These are phyloP conservation scores for Temnothorax nylanderi DNA, from an alignment of 1,140 invertebrate genomes.

Conservation along the genomic window DNA sequence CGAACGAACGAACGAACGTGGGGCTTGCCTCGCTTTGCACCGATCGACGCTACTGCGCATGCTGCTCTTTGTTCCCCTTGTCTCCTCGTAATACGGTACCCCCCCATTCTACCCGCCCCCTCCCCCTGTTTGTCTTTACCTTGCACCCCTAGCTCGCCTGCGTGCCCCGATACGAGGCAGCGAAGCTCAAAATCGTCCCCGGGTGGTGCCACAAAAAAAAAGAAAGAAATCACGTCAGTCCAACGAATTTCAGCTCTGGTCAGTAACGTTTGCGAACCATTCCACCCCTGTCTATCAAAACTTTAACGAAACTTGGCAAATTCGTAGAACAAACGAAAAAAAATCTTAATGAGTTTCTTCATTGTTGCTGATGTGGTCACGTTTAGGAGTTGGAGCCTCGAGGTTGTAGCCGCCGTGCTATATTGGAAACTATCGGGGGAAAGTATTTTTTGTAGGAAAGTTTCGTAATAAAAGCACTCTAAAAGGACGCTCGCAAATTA, in stretches of 20 bases:
- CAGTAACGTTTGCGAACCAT: neutral
- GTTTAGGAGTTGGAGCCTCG: constrained; percentile 8
- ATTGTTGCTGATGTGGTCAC: neutral
- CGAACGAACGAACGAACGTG: constrained; percentile 34
- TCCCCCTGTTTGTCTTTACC: constrained; percentile 22
- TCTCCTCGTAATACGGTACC: constrained; percentile 38
- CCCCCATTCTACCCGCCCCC: neutral
- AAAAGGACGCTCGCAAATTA: constrained; percentile 38
- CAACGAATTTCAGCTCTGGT: constrained; percentile 6
- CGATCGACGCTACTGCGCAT: constrained; percentile 60
- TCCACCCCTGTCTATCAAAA: neutral
- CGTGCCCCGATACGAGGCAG: neutral
- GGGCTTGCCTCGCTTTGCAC: constrained; percentile 59
- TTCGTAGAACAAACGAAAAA: neutral
- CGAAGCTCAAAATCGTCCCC: constrained; percentile 15
- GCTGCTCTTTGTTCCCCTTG: constrained; percentile 55
- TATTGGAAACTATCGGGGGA: constrained; percentile 33
- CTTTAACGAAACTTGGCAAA: neutral
- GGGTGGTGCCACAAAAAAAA: neutral
- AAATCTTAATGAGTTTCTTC: constrained; percentile 37
- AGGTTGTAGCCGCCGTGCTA: neutral
- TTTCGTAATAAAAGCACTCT: constrained; percentile 37
- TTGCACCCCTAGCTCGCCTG: constrained; percentile 27
- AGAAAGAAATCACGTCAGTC: neutral
- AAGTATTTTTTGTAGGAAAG: constrained; percentile 21